Evolutionary conservation across 2,888 invertebrate genomes (phyloP).

Genomic region (Dynastes hyllus): DNA sequence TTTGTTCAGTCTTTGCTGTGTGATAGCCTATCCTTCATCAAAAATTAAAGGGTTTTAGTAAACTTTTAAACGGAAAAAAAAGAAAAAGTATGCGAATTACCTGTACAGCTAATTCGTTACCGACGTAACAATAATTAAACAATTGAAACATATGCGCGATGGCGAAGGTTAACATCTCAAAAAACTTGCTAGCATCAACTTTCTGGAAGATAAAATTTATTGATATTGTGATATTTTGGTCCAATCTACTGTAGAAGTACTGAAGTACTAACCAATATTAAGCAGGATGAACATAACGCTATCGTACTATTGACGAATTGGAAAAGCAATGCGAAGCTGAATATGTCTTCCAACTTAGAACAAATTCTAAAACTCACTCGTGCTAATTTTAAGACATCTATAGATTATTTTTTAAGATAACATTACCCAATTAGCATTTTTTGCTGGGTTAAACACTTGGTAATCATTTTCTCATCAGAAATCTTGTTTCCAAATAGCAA

Average conservation of each 20-base stretch:
- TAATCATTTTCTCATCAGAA: constrained; percentile 48
- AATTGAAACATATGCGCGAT: constrained; percentile 49
- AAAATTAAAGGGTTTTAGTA: too few relatives aligned
- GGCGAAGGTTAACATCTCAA: constrained; percentile 46
- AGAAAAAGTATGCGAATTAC: constrained; percentile 7
- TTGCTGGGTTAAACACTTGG: constrained; percentile 55
- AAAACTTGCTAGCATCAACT: constrained; percentile 18
- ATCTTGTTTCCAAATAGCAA: constrained; percentile 34
- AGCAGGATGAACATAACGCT: constrained; percentile 55
- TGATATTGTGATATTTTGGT: background rate
- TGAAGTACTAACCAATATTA: constrained; percentile 43
- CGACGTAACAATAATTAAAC: constrained; percentile 50
- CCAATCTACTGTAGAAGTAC: too few relatives aligned
- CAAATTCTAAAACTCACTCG: constrained; percentile 51
- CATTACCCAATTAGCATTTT: constrained; percentile 53
- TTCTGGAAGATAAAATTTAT: constrained; percentile 19
- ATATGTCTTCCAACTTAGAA: constrained; percentile 54
- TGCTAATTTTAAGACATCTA: too few relatives aligned
- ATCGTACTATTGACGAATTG: constrained; percentile 55
- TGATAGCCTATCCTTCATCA: too few relatives aligned
- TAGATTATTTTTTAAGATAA: too few relatives aligned
- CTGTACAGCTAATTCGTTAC: constrained; percentile 45
- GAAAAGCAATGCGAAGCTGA: constrained; percentile 51
- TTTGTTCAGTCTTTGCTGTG: too few relatives aligned
- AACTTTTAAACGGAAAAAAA: too few relatives aligned